A percentile compares a stretch with the other conserved stretches of the same genome.
phyloP scores from a whole-genome alignment of 2,113 vertebrate genomes.

The Prolemur simus region DNA sequence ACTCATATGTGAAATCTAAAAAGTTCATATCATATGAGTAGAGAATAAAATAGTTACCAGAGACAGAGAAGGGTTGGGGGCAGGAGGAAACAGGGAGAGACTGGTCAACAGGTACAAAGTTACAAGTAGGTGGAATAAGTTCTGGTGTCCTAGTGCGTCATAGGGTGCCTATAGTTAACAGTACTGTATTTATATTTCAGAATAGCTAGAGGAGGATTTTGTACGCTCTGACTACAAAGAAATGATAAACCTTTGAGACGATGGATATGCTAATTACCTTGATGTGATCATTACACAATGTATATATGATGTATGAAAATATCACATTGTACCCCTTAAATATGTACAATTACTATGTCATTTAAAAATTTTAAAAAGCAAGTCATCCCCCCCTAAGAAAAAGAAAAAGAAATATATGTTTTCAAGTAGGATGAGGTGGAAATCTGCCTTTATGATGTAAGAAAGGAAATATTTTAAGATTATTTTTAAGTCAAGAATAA shows the following conservation, averaged over 20 bases:
- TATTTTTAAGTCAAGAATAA: constrained; percentile 28
- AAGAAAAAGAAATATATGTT: neutral
- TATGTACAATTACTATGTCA: neutral
- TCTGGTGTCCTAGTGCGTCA: neutral
- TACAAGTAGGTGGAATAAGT: neutral
- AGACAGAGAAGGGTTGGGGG: neutral
- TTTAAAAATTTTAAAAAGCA: neutral
- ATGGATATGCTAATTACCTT: neutral
- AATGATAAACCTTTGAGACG: neutral
- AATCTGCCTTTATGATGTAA: neutral
- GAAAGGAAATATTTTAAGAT: neutral
- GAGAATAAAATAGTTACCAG: neutral
- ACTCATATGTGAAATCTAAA: neutral
- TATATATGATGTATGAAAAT: neutral
- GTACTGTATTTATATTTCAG: neutral
- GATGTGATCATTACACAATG: neutral
- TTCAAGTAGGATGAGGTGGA: neutral
- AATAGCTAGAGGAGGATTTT: neutral
- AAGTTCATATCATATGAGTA: neutral
- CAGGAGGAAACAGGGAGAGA: neutral
- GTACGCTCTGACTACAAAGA: neutral
- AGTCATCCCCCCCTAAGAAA: neutral
- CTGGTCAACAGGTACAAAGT: neutral
- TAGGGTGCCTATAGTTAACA: neutral
- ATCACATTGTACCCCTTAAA: neutral